Conservation (phyloP, 2,113 vertebrate species). For the Anser cygnoides region DNA sequence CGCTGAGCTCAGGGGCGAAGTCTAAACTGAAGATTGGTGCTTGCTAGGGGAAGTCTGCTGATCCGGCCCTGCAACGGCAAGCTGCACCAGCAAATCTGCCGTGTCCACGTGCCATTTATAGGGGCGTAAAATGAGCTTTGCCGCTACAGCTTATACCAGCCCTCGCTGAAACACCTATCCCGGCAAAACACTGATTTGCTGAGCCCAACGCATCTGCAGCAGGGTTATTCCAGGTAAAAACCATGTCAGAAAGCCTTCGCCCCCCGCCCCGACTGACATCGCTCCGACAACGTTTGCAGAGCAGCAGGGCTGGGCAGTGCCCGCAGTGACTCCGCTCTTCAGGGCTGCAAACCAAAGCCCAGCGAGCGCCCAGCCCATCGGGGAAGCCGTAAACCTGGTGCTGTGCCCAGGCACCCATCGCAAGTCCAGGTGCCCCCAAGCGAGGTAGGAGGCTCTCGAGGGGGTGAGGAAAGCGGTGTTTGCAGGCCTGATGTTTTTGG, state of each 20-base stretch:
- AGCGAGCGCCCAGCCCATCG: fast-evolving
- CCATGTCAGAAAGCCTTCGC: neutral
- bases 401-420: no score
- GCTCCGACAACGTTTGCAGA: neutral
- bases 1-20: neutral
- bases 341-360: neutral
- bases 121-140: constrained; percentile 48
- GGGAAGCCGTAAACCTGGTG: fast-evolving
- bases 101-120: neutral
- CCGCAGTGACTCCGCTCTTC: fast-evolving
- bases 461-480: no score
- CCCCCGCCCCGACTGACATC: fast-evolving
- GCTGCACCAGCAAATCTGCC: constrained; percentile 13
- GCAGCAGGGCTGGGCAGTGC: neutral
- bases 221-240: neutral
- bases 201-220: neutral
- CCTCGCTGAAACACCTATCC: neutral
- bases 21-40: neutral
- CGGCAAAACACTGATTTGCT: constrained; percentile 11
- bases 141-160: neutral
- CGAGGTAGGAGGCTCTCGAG: neutral
- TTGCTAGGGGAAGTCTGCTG: neutral
- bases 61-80: neutral
- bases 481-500: neutral
- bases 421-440: neutral